Evolutionary conservation across 1,140 invertebrate genomes (phyloP), one percentile per base, ranked within the genome.

Genomic region (Lethrus apterus): DNA sequence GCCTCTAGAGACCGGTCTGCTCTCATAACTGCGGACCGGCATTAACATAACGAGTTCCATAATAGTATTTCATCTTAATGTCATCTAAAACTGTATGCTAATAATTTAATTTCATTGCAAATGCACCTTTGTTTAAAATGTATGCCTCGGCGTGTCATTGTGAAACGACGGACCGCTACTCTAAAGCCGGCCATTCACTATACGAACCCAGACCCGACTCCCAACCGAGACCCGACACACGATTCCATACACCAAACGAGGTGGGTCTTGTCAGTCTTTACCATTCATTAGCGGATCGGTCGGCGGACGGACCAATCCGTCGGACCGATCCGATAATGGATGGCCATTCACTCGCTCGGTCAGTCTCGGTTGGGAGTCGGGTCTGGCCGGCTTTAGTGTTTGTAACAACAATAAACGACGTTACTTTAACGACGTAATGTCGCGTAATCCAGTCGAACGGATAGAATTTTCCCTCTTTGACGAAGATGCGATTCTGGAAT

Each of bases 71-170:
- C 64, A 66, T 66, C 61, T 59, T 50, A 55, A 51, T 63, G 63
- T 65, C 63, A 65, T 65, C 63, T 65, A 63, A 62, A 63, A 62
- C 56, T 55, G 43, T 63, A 65, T 63, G 63, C 60, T 65, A 65
- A 65, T 65, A 65, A 54, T 62, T 59, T 51, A 57, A 55, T 63
- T 56, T 54, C 55, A 50, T 54, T 54, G 59, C 59, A 50, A 64
- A 61, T 62, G 56, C 54, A 57, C 50, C 60, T 62, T 64, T 61
- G 55, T 60, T 60, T 50, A 29, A 54, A 44, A 54, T 46, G 50
- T 57, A 60, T 63, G 56, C 21, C 46, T 29, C 49, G 29, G 42
- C 49, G 47, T 38, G 35, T 18, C 24, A 38, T 38, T 38, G 20
- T 38, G 24, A 38, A 23, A 38, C 14, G 35, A 38, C 11, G 4